A percentile compares a stretch with the other conserved stretches of the same genome.
These are phyloP conservation scores for Sisyra terminalis DNA, from an alignment of 2,888 invertebrate genomes.

Conservation along the genomic window DNA sequence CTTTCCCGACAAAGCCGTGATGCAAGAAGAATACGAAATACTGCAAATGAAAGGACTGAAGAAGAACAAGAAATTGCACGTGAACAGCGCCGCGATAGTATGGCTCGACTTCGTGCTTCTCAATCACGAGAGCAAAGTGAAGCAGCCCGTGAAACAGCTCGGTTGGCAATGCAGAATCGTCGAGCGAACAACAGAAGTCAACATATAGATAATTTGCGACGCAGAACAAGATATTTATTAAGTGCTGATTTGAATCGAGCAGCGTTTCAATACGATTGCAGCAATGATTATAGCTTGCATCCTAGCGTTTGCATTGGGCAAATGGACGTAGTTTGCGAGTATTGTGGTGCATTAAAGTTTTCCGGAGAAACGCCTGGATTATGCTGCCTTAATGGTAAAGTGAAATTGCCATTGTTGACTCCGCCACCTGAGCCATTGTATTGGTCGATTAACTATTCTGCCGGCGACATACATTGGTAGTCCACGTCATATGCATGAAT, in stretches of 20 bases:
- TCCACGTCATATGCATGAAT: constrained; percentile 17
- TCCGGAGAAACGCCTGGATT: constrained; percentile 13
- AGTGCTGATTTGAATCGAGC: constrained; percentile 19
- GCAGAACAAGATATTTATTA: constrained; percentile 16
- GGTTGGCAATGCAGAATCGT: constrained; percentile 17
- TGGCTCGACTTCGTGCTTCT: constrained; percentile 12
- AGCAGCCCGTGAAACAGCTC: constrained; percentile 11
- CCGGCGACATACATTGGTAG: constrained; percentile 17
- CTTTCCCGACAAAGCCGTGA: constrained; percentile 17
- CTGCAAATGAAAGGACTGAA: constrained; percentile 12
- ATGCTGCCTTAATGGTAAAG: constrained; percentile 11
- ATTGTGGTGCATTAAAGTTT: constrained; percentile 13
- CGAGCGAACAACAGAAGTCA: constrained; percentile 13
- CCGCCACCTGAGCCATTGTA: constrained; percentile 10
- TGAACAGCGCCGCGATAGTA: constrained; percentile 12
- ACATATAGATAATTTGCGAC: constrained; percentile 15
- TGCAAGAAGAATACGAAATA: constrained; percentile 13
- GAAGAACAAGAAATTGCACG: constrained; percentile 14
- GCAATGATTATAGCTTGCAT: background rate
- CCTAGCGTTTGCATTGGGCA: constrained; percentile 7
- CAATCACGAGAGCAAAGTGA: constrained; percentile 13
- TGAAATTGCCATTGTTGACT: constrained; percentile 11
- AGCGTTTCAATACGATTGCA: constrained; percentile 1
- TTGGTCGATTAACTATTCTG: constrained; percentile 17
- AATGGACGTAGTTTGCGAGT: constrained; percentile 11